Conservation (phyloP, 2,797 vertebrate genomes). For the Notolepis coatsorum region DNA sequence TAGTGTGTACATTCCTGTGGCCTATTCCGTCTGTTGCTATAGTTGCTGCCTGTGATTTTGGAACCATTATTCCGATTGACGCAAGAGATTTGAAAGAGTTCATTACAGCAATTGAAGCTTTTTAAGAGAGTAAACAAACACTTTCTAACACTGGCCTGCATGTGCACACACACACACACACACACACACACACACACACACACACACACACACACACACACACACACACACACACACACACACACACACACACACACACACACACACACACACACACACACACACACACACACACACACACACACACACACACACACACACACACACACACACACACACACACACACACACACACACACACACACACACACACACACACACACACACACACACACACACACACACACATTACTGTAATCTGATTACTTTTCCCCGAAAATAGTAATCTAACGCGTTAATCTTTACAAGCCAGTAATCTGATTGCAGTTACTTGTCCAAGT, state of each 20-base stretch:
- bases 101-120: slow-evolving; percentile 25
- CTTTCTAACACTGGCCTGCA: background rate
- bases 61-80: slow-evolving; percentile 39
- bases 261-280: background rate
- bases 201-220: background rate
- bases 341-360: too few species aligned
- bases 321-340: background rate
- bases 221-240: background rate
- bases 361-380: too few species aligned
- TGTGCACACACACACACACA: background rate
- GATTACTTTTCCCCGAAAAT: too few species aligned
- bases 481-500: too few species aligned
- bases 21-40: slow-evolving; percentile 65
- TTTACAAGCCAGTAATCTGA: too few species aligned
- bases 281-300: too few species aligned
- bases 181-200: background rate
- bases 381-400: too few species aligned
- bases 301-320: background rate
- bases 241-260: background rate
- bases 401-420: too few species aligned
- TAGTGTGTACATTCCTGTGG: slow-evolving; percentile 64
- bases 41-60: slow-evolving; percentile 51
- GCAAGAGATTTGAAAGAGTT: slow-evolving; percentile 17
- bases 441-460: too few species aligned
- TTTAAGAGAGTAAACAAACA: too few species aligned